These are phyloP conservation scores for Pseudochirops corinnae DNA, from an alignment of 2,797 vertebrate species.

Conservation along the genomic window DNA sequence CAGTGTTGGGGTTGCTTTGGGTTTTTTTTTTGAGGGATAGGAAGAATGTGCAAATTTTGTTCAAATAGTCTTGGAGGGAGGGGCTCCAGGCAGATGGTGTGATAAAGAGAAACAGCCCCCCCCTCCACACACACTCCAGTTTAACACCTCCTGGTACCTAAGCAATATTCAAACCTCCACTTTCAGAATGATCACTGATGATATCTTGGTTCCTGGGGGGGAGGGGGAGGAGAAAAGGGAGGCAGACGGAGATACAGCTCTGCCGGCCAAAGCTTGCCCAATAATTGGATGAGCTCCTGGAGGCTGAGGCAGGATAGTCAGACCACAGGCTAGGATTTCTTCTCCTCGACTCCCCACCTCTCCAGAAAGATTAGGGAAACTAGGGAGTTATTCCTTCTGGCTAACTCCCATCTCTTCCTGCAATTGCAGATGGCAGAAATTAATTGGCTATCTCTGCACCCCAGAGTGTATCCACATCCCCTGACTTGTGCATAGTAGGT, in stretches of 20 bases:
- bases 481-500: neutral
- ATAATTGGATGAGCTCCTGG: constrained; percentile 13
- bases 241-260: constrained; percentile 19
- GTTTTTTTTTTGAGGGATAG: neutral
- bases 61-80: constrained; percentile 39
- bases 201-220: constrained; percentile 78
- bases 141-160: constrained; percentile 73
- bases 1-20: neutral
- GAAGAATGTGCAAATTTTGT: constrained; percentile 22
- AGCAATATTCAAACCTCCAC: constrained; percentile 76
- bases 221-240: neutral
- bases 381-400: neutral
- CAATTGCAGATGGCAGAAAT: neutral
- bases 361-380: neutral
- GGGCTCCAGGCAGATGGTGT: neutral
- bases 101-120: constrained; percentile 23
- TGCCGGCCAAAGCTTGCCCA: constrained; percentile 17
- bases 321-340: neutral
- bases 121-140: constrained; percentile 13
- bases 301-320: constrained; percentile 4
- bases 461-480: neutral
- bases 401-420: neutral
- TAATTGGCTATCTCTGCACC: neutral
- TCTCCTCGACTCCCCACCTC: neutral
- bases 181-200: constrained; percentile 76